Percentiles rank a stretch among this genome's conserved stretches.
Conservation (phyloP, 1,140 invertebrate genomes). For the Ceratoteleas bidentatus region DNA sequence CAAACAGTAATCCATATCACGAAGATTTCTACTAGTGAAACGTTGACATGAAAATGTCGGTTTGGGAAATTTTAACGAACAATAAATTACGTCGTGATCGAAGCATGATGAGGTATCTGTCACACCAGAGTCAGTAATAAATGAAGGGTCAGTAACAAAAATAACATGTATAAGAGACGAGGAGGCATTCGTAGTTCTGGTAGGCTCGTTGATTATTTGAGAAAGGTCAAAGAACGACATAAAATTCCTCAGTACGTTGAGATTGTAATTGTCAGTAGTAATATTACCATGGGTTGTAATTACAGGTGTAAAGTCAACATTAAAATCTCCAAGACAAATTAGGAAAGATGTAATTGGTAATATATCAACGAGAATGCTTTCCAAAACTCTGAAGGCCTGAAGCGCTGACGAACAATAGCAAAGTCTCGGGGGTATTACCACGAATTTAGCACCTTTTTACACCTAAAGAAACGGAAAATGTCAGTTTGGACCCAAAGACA, state of each 20-base stretch:
- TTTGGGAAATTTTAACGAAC: background rate
- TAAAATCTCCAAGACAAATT: slow-evolving; percentile 4
- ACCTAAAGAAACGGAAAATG: too few relatives aligned
- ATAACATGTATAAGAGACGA: background rate
- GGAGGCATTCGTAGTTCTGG: background rate
- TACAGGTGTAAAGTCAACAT: background rate
- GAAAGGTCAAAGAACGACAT: background rate
- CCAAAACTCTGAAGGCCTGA: background rate
- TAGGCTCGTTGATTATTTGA: background rate
- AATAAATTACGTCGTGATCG: background rate
- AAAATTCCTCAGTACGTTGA: background rate
- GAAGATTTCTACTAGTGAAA: too few relatives aligned
- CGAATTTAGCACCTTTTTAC: too few relatives aligned
- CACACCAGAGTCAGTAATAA: background rate
- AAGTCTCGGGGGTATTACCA: too few relatives aligned
- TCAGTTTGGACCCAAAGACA: too few relatives aligned
- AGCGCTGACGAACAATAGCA: too few relatives aligned
- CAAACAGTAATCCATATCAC: too few relatives aligned
- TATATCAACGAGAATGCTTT: background rate
- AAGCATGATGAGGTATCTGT: background rate
- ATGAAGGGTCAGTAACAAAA: background rate
- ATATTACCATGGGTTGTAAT: too few relatives aligned
- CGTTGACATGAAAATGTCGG: too few relatives aligned
- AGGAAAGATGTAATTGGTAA: background rate
- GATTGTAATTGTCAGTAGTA: too few relatives aligned